These are phyloP conservation scores for Myoxocephalus aenaeus DNA, from an alignment of 2,797 vertebrate genomes.

Conservation along the genomic window DNA sequence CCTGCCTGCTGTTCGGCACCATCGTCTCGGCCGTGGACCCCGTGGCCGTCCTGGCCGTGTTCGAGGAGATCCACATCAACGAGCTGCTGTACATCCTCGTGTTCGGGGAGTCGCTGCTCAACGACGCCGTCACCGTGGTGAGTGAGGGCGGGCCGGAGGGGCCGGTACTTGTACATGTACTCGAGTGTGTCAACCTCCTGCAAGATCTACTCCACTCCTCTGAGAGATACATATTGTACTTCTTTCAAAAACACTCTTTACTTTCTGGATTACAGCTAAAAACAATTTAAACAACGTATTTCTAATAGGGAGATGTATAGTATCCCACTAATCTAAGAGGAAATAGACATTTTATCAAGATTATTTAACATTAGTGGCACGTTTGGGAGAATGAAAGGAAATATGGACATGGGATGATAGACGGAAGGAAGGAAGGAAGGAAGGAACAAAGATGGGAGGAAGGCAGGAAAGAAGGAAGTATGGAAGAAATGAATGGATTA, in stretches of 20 bases:
- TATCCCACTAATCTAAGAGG: neutral
- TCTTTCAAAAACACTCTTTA: neutral
- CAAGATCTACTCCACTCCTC: neutral
- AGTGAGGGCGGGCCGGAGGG: conserved; percentile 56
- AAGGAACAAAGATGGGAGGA: no score
- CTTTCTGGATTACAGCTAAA: no score
- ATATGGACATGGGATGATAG: no score
- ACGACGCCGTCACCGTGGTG: conserved; percentile 97
- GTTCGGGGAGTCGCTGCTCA: conserved; percentile 96
- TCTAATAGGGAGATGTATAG: neutral
- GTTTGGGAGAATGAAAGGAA: no score
- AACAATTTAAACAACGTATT: neutral
- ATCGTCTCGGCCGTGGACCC: conserved; percentile 98
- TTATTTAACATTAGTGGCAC: neutral
- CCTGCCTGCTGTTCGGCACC: conserved; percentile 93
- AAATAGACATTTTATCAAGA: neutral
- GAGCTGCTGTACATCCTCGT: conserved; percentile 96
- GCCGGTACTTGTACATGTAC: neutral
- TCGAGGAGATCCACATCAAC: conserved; percentile 98
- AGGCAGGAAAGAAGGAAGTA: no score
- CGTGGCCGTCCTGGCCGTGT: conserved; percentile 95
- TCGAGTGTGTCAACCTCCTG: neutral
- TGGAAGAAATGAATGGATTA: no score
- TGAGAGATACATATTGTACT: neutral
- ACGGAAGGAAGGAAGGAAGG: no score